phyloP scores from a whole-genome alignment of 2,113 vertebrate species.

The Thryonomys swinderianus region DNA sequence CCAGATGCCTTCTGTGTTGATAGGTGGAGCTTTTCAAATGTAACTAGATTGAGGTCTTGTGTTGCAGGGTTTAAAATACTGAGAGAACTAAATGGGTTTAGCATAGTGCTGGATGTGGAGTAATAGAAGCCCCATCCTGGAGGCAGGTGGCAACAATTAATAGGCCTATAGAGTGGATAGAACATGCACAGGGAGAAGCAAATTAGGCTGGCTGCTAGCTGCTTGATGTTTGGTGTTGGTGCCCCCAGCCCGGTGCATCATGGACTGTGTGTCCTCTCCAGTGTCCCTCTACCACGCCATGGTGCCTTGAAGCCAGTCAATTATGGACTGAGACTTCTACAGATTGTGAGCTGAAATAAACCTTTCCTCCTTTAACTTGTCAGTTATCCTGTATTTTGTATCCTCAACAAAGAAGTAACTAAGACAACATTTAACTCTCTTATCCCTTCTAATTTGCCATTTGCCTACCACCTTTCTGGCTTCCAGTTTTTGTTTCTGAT shows the following conservation, averaged over 20 bases:
- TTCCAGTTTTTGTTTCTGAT: background rate
- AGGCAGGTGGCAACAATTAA: background rate
- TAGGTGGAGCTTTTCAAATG: background rate
- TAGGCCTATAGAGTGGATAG: background rate
- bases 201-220: background rate
- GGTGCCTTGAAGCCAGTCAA: background rate
- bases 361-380: background rate
- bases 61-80: background rate
- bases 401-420: background rate
- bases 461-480: background rate
- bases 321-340: background rate
- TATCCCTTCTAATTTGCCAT: background rate
- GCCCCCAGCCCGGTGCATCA: no score
- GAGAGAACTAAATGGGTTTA: background rate
- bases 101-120: background rate
- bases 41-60: background rate
- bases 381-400: background rate
- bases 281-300: background rate
- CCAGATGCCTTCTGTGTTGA: background rate
- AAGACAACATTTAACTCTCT: background rate
- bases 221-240: background rate
- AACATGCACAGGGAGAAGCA: background rate
- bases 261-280: background rate
- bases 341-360: background rate
- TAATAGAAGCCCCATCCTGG: background rate